These are phyloP conservation scores for Micromussa lordhowensis DNA, from an alignment of 92 coral and sea anemone genomes.

Conservation along the genomic window DNA sequence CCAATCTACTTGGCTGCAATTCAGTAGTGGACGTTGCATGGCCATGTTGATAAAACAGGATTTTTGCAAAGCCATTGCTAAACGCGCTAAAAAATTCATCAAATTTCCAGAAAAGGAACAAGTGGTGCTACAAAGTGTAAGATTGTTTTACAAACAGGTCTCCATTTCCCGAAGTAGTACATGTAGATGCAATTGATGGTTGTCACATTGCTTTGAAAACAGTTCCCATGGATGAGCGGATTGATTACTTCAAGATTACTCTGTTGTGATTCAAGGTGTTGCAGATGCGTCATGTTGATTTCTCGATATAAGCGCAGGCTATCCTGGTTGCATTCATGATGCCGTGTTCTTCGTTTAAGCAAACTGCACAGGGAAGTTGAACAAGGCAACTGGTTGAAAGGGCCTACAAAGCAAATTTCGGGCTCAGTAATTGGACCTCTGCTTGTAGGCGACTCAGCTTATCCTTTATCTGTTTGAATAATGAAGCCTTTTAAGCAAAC, in stretches of 20 bases:
- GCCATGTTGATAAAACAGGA: slow-evolving; percentile 45
- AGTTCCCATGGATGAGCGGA: slow-evolving; percentile 50
- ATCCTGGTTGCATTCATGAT: slow-evolving; percentile 61
- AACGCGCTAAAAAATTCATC: slow-evolving; percentile 39
- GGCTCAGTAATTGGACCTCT: slow-evolving; percentile 45
- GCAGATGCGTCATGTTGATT: slow-evolving; percentile 35
- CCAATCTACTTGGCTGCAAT: slow-evolving; percentile 51
- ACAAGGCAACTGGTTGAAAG: slow-evolving; percentile 58
- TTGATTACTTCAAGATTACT: slow-evolving; percentile 64
- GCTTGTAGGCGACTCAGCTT: slow-evolving; percentile 62
- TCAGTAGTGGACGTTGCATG: slow-evolving; percentile 50
- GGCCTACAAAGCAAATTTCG: slow-evolving; percentile 43
- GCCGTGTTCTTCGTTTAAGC: slow-evolving; percentile 59
- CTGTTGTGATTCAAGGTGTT: slow-evolving; percentile 56
- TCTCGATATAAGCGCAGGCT: slow-evolving; percentile 65
- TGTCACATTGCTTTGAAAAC: slow-evolving; percentile 63
- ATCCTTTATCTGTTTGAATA: slow-evolving; percentile 56
- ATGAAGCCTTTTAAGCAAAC: slow-evolving; percentile 59
- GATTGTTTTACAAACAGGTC: slow-evolving; percentile 49
- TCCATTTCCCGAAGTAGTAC: slow-evolving; percentile 51
- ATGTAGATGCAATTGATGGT: slow-evolving; percentile 49
- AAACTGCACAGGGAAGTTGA: slow-evolving; percentile 45
- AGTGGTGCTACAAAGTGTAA: slow-evolving; percentile 48
- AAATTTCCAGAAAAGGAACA: slow-evolving; percentile 60
- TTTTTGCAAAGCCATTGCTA: slow-evolving; percentile 56